Conservation (phyloP, 2,113 vertebrate genomes). For the Philantomba maxwellii region DNA sequence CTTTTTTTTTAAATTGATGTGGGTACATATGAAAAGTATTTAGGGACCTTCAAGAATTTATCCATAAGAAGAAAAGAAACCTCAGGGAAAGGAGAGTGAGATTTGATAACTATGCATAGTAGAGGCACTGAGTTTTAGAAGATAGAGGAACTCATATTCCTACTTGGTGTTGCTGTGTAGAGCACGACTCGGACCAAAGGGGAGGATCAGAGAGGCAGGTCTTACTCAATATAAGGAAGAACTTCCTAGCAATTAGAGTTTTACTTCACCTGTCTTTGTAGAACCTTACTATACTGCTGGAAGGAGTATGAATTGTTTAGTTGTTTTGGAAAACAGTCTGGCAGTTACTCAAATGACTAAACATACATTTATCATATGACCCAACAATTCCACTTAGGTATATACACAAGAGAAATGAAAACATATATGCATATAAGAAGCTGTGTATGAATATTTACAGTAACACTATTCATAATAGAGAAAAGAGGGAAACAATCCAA, state of each 20-base stretch:
- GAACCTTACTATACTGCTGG: not conserved
- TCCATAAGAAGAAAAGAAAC: not conserved
- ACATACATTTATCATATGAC: not conserved
- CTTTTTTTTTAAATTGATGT: not conserved
- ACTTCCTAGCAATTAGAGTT: not conserved
- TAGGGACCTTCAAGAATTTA: not conserved
- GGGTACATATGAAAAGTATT: not conserved
- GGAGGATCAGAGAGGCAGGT: not conserved
- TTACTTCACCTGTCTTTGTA: not conserved
- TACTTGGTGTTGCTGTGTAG: not conserved
- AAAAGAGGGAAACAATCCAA: not conserved
- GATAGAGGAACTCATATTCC: not conserved
- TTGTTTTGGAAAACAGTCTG: not conserved
- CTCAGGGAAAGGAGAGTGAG: not conserved
- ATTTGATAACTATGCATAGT: not conserved
- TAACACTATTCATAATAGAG: not conserved
- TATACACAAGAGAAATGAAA: not conserved
- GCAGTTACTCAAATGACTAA: not conserved
- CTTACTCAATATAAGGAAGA: not conserved
- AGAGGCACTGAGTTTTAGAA: not conserved
- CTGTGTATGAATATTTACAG: not conserved
- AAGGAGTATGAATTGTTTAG: not conserved
- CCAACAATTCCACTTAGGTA: not conserved
- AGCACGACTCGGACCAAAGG: not conserved
- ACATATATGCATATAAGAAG: not conserved